Percentiles rank a stretch among this genome's conserved stretches.
These are phyloP conservation scores for Marcusenius ussheri DNA, from an alignment of 2,113 vertebrate species.

Conservation along the genomic window DNA sequence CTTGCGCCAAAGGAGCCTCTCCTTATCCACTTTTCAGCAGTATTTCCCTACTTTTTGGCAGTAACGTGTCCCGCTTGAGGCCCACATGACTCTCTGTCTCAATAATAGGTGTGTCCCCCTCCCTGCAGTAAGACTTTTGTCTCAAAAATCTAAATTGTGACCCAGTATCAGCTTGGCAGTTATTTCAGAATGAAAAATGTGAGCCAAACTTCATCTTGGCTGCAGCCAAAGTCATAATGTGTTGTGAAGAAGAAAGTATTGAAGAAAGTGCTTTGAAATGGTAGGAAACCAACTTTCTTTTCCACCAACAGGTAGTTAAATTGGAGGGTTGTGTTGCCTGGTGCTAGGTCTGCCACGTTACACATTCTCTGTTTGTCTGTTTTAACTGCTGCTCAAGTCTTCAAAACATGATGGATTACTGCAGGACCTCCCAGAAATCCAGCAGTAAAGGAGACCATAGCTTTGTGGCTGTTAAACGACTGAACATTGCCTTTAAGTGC, in stretches of 20 bases:
- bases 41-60: neutral
- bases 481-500: neutral
- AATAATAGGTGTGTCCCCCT: neutral
- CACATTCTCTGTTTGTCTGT: neutral
- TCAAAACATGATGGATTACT: neutral
- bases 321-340: neutral
- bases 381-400: neutral
- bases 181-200: neutral
- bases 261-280: neutral
- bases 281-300: neutral
- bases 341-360: neutral
- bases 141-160: neutral
- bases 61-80: neutral
- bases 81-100: neutral
- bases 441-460: neutral
- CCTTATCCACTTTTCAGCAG: constrained; percentile 29
- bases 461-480: neutral
- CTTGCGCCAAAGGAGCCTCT: constrained; percentile 22
- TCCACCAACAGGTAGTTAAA: neutral
- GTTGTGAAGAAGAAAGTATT: neutral
- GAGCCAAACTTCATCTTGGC: neutral
- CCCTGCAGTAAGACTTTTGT: neutral
- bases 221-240: neutral
- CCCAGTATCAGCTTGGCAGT: neutral
- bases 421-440: neutral